Evolutionary conservation across 2,113 vertebrate genomes (phyloP), one percentile per base, ranked within the genome.

Genomic region (Seriola quinqueradiata): DNA sequence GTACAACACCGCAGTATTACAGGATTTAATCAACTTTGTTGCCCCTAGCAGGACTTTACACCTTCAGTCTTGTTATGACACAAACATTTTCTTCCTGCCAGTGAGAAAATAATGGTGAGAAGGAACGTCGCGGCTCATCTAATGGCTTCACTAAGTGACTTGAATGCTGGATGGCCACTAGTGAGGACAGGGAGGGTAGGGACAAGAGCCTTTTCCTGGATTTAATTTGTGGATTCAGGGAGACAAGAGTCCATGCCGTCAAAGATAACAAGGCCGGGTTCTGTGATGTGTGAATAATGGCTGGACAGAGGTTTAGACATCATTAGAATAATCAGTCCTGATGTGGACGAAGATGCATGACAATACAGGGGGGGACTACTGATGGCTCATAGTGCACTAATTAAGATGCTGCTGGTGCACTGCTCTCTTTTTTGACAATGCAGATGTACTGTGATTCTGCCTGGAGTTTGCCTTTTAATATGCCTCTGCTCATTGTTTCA

Each of bases 291-390:
- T 83, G 82, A 83, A 87, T 91, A 91, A 89, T 90, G 75, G 67
- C 72, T 0, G 81, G 89, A 86, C 89, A 87, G 79, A 85, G 88
- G 82, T 86, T 88, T 82, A 85, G 75, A 90, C 77, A 87, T 90
- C 74, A 91, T 93, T 92, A 90, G 75, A 92, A 89, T 83, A 90
- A 92, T 90, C 90, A 87, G 87, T 57, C 57, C 68, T 80, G 87
- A 92, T 84, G 69, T 75, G 75, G 75, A 82, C 40, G 6, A 65
- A 91, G 77, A 89, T 84, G 81, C 78, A 67, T 17, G 13, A 65
- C 44, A 79, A 77, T 80, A 77, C 81, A 78, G 55, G 40, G 67
- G 65, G 76, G 79, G 58, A 57, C 54, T 38, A 63, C 77, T 78
- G 64, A 81, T 72, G 81, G 16, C 69, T 81, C 61, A 84, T 79